Conservation (phyloP, 2,113 vertebrate genomes). For the Lontra canadensis region DNA sequence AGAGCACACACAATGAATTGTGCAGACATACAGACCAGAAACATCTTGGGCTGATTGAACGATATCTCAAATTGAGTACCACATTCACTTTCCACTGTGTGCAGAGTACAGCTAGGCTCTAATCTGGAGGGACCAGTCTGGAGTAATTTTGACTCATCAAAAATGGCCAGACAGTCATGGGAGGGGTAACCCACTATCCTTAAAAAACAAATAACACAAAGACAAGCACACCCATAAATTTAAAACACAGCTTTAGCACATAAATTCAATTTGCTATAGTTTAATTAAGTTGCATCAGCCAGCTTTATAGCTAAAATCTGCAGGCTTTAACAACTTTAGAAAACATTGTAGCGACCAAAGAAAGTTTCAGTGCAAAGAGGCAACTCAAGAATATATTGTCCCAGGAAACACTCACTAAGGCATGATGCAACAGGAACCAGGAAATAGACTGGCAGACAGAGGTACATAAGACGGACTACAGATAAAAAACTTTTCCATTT, state of each 20-base stretch:
- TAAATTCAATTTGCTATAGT: conserved; percentile 25
- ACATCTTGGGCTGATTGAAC: neutral
- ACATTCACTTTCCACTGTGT: neutral
- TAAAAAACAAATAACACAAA: conserved; percentile 17
- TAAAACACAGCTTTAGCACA: neutral
- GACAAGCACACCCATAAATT: conserved; percentile 13
- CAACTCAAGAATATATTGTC: conserved; percentile 32
- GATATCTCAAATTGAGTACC: neutral
- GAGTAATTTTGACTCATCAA: neutral
- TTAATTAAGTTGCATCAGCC: neutral
- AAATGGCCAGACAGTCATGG: neutral
- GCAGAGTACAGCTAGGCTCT: neutral
- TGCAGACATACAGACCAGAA: neutral
- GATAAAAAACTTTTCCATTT: conserved; percentile 64
- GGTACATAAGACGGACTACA: conserved; percentile 21
- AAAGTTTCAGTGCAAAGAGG: conserved; percentile 40
- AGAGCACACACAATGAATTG: neutral
- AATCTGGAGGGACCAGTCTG: neutral
- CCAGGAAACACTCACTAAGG: conserved; percentile 18
- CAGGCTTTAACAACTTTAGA: conserved; percentile 31
- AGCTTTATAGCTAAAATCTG: conserved; percentile 28
- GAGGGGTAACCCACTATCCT: neutral
- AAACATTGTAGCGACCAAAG: conserved; percentile 31
- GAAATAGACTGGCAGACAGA: neutral
- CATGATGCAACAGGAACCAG: conserved; percentile 60